These are phyloP conservation scores for Drosophila parthenogenetica DNA, from an alignment of 2,888 invertebrate species.

Conservation along the genomic window DNA sequence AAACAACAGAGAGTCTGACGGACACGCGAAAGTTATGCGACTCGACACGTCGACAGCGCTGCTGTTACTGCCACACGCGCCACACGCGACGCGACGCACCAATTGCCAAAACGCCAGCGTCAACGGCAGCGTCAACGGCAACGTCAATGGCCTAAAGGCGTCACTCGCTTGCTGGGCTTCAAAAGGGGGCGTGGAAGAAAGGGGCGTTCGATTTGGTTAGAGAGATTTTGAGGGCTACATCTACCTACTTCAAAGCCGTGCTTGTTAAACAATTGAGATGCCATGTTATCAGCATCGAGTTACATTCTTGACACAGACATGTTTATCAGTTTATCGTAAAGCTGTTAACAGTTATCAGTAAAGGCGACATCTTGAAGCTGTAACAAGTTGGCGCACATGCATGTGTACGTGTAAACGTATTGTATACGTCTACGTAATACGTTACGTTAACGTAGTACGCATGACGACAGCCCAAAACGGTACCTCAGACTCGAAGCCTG, in stretches of 20 bases:
- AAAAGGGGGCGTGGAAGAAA: slow-evolving; percentile 3
- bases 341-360: slow-evolving; percentile 27
- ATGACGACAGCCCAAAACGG: slow-evolving; percentile 13
- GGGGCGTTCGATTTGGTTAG: slow-evolving; percentile 3
- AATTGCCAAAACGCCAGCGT: slow-evolving; percentile 36
- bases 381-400: slow-evolving; percentile 32
- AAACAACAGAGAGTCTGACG: slow-evolving; percentile 33
- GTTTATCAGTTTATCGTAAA: slow-evolving; percentile 15
- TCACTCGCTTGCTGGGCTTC: slow-evolving; percentile 13
- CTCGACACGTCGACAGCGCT: slow-evolving; percentile 77
- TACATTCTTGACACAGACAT: slow-evolving; percentile 28
- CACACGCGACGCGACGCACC: slow-evolving; percentile 41
- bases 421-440: slow-evolving; percentile 14
- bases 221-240: background rate
- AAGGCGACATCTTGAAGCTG: slow-evolving; percentile 35
- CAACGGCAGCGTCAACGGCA: slow-evolving; percentile 24
- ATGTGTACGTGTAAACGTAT: background rate
- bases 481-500: slow-evolving; percentile 4
- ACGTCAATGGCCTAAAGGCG: slow-evolving; percentile 31
- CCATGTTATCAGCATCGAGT: slow-evolving; percentile 3
- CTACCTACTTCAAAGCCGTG: slow-evolving; percentile 11
- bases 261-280: slow-evolving; percentile 42
- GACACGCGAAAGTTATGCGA: slow-evolving; percentile 63
- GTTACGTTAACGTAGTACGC: slow-evolving; percentile 39
- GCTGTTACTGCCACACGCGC: slow-evolving; percentile 63